phyloP scores from a whole-genome alignment of 2,113 vertebrate species.

The Elachura formosa region DNA sequence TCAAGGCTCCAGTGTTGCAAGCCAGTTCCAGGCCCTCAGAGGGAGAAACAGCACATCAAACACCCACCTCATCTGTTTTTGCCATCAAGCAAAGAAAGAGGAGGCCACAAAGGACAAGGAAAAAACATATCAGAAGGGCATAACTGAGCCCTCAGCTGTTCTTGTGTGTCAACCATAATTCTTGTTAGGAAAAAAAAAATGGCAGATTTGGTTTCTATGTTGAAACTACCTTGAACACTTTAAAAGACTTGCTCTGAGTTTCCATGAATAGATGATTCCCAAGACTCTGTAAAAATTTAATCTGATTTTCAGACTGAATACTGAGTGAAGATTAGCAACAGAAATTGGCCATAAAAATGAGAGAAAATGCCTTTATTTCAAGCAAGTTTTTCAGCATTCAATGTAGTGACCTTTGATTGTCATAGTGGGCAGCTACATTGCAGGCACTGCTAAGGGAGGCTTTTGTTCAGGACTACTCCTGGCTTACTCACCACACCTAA shows the following conservation, averaged over 20 bases:
- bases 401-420: background rate
- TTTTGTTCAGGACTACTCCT: background rate
- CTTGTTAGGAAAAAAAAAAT: background rate
- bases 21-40: background rate
- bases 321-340: background rate
- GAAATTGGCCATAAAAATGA: background rate
- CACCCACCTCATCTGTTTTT: conserved; percentile 3
- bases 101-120: background rate
- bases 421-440: background rate
- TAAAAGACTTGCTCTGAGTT: background rate
- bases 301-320: background rate
- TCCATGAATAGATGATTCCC: background rate
- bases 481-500: background rate
- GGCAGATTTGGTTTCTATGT: background rate
- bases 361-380: background rate
- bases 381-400: background rate
- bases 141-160: background rate
- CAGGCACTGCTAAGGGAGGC: background rate
- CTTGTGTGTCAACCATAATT: background rate
- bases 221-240: background rate
- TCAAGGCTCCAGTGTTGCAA: background rate
- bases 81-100: conserved; percentile 1
- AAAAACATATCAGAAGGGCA: background rate
- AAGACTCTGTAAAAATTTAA: background rate
- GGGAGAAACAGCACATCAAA: conserved; percentile 4